Evolutionary conservation across 2,113 vertebrate species (phyloP), one percentile per base, ranked within the genome.

Genomic region (Fulica atra): DNA sequence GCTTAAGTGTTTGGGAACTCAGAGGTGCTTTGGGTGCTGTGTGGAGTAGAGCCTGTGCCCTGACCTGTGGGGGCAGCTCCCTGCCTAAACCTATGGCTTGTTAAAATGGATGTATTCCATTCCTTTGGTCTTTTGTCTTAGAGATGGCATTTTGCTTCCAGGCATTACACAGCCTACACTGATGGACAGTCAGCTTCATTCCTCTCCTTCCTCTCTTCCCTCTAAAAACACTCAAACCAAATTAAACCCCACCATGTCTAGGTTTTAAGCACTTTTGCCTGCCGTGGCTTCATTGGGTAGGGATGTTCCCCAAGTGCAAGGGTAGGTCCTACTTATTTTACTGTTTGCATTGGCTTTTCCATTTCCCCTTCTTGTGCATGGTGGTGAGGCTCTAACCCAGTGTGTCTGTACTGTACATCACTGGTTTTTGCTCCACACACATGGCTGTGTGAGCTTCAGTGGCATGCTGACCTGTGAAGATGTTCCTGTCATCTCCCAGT

Each of bases 401-500:
- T 6, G 6, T 33, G 61, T n/a, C 28, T 50, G 18, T 40, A 7
- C 4, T 15, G 54, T 28, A 4, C 9, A 7, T 26, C 25, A 53
- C 25, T 14, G 14, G 51, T 53, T 53, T 53, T 14, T 28, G 25
- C 51, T 26, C 51, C 14, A 16, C 21, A 42, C 6, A 29, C 3
- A 2, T 18, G n/a, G 20, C 36, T n/a, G 1, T 2, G 28, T 9
- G 66, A 20, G 48, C 21, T 35, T 63, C 53, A 17, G 1, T 60
- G 11, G 7, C 11, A 0, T 0, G 1, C 44, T 68, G 63, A 29
- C 42, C 36, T 35, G 36, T 4, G 59, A 26, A 29, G 20, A 2
- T 14, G 46, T 46, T 65, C 21, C 81, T 79, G 73, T 53, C 31
- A 12, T 59, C 51, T 44, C 69, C 23, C n/a, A n/a, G 35, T 60